These are phyloP conservation scores for Drosophila neotestacea DNA, from an alignment of 2,888 invertebrate species.

Conservation along the genomic window DNA sequence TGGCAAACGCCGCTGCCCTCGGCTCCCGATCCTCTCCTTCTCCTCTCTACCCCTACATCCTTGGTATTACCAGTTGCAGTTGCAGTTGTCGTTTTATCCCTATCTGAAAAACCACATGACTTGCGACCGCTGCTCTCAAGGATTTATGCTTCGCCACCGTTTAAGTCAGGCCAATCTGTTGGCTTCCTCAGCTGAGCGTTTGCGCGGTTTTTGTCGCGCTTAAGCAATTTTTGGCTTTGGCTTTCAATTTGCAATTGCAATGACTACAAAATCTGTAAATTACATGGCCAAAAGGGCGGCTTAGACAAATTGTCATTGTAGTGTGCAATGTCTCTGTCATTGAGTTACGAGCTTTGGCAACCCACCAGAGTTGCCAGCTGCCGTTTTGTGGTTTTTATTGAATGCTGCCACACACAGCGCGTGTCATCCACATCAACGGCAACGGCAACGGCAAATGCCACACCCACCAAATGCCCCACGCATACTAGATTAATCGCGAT, in stretches of 20 bases:
- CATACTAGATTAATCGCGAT: constrained; percentile 36
- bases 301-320: constrained; percentile 39
- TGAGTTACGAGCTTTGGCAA: constrained; percentile 22
- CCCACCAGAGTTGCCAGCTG: constrained; percentile 19
- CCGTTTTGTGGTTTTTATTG: constrained; percentile 39
- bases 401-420: constrained; percentile 23
- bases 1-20: constrained; percentile 58
- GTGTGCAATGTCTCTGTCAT: constrained; percentile 21
- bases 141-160: constrained; percentile 71
- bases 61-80: constrained; percentile 5
- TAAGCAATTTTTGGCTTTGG: constrained; percentile 55
- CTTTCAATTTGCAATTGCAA: constrained; percentile 68
- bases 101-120: constrained; percentile 62
- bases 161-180: constrained; percentile 72
- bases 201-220: constrained; percentile 45
- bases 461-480: constrained; percentile 22
- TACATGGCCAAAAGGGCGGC: constrained; percentile 37
- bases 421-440: constrained; percentile 11
- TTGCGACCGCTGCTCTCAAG: constrained; percentile 60
- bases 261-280: constrained; percentile 50
- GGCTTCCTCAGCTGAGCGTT: constrained; percentile 38
- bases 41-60: neutral
- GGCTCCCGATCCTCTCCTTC: neutral
- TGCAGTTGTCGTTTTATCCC: constrained; percentile 11
- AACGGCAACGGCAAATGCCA: constrained; percentile 5